Percentiles rank a stretch among this genome's conserved stretches.
Evolutionary conservation across 2,888 invertebrate genomes (phyloP).

Genomic region (Euclidia mi): DNA sequence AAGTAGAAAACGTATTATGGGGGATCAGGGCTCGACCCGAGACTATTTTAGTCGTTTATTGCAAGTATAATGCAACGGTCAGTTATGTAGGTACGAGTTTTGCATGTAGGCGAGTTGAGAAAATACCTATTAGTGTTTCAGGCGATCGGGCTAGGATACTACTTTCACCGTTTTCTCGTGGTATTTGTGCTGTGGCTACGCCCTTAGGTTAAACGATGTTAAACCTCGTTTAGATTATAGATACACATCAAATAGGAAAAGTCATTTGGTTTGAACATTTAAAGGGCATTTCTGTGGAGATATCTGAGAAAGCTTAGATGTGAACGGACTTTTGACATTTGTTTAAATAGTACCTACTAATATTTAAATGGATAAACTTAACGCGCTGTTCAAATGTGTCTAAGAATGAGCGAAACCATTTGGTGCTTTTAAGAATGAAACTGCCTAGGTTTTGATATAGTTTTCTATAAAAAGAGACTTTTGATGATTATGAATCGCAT

Average conservation of each 20-base stretch:
- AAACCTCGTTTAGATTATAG: slow-evolving; percentile 60
- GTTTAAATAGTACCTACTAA: no score
- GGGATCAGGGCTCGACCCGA: slow-evolving; percentile 50
- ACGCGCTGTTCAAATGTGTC: no score
- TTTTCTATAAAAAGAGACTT: no score
- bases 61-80: slow-evolving; percentile 20
- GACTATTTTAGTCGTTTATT: slow-evolving; percentile 48
- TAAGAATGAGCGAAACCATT: no score
- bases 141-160: slow-evolving; percentile 70
- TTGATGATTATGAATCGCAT: no score
- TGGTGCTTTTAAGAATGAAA: no score
- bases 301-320: slow-evolving; percentile 4
- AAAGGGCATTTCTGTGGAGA: slow-evolving; percentile 8
- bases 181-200: slow-evolving; percentile 81
- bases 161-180: slow-evolving; percentile 86
- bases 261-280: slow-evolving; percentile 11
- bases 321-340: slow-evolving; percentile 6
- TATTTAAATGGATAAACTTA: no score
- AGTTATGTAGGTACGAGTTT: slow-evolving; percentile 42
- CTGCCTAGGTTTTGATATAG: no score
- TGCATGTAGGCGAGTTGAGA: slow-evolving; percentile 54
- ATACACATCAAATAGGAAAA: slow-evolving; percentile 49
- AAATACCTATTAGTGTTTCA: slow-evolving; percentile 74
- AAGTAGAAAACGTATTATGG: slow-evolving; percentile 69
- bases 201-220: slow-evolving; percentile 73